A percentile compares a stretch with the other conserved stretches of the same genome.
Conservation (phyloP, 2,113 vertebrate species). For the Grammatotria lemairii region DNA sequence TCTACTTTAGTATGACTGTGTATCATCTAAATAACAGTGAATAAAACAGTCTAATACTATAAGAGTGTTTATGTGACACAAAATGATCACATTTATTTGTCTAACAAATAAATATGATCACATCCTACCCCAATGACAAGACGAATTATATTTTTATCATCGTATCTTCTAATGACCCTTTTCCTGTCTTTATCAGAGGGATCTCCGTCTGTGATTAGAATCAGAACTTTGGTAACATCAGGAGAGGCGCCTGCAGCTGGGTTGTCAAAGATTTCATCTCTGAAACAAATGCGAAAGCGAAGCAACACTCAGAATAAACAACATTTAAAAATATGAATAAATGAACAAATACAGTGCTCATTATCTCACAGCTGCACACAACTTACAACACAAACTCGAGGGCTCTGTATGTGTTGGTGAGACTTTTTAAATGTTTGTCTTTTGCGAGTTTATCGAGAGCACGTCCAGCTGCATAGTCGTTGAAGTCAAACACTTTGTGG, state of each 20-base stretch:
- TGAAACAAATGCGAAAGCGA: slow-evolving; percentile 14
- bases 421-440: fast-evolving
- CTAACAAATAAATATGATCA: fast-evolving
- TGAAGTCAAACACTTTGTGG: slow-evolving; percentile 73
- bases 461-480: slow-evolving; percentile 10
- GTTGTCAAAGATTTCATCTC: slow-evolving; percentile 25
- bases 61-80: background rate
- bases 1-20: background rate
- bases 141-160: slow-evolving; percentile 38
- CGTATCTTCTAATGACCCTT: fast-evolving
- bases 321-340: background rate
- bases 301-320: background rate
- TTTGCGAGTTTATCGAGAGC: background rate
- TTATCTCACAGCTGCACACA: background rate
- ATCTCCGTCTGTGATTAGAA: slow-evolving; percentile 79
- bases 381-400: slow-evolving; percentile 74
- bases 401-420: slow-evolving; percentile 69
- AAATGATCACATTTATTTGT: background rate
- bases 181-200: background rate
- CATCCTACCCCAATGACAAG: slow-evolving; percentile 67
- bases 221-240: slow-evolving; percentile 70
- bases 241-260: slow-evolving; percentile 43
- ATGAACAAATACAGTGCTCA: background rate
- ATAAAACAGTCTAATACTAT: background rate
- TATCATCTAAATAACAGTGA: background rate